Evolutionary conservation across 1,140 invertebrate genomes (phyloP).

Genomic region (Pogonognathellus flavescens): DNA sequence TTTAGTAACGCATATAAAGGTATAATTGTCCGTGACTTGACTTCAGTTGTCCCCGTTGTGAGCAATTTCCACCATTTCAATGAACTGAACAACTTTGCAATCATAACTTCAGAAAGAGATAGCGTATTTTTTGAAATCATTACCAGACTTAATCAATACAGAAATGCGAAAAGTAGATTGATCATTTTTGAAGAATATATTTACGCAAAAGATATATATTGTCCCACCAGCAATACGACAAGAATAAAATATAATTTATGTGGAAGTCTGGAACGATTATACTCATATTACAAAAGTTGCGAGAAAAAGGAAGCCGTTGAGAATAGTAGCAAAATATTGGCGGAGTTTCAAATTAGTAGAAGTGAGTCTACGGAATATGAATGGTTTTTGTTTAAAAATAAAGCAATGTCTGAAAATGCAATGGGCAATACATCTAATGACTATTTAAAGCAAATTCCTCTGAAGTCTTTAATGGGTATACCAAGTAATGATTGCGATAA

Average conservation of each 20-base stretch:
- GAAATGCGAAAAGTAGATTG: too few relatives aligned
- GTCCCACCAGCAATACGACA: too few relatives aligned
- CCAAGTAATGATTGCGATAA: background rate
- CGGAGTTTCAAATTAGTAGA: background rate
- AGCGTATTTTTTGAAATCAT: background rate
- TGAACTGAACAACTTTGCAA: background rate
- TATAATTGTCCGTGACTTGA: background rate
- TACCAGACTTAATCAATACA: background rate
- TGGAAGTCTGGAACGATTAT: background rate
- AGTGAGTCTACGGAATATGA: background rate
- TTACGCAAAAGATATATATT: background rate
- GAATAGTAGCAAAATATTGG: background rate
- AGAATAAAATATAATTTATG: too few relatives aligned
- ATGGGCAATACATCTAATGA: background rate
- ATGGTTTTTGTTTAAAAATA: background rate
- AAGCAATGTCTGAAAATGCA: background rate
- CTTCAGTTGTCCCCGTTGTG: background rate
- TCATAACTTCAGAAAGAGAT: background rate
- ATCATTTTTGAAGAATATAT: background rate
- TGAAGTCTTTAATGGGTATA: background rate
- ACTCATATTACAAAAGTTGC: background rate
- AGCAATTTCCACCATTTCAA: background rate
- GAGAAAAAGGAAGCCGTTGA: background rate
- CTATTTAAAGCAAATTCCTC: background rate
- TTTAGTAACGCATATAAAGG: constrained; percentile 9